phyloP scores from a whole-genome alignment of 1,140 invertebrate species.

The Drosophila miranda region DNA sequence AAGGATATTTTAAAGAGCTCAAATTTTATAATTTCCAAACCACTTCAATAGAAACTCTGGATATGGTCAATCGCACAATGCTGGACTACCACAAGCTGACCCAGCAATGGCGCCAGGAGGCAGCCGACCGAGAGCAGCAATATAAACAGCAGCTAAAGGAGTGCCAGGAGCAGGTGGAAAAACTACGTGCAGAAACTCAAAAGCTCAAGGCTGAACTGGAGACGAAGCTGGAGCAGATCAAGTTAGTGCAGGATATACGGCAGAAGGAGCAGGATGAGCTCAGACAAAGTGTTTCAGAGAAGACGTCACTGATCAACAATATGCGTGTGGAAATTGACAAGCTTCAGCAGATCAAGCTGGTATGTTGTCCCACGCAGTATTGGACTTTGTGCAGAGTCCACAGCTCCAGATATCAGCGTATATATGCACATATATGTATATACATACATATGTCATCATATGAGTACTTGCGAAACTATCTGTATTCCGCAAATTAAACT shows the following conservation, averaged over 20 bases:
- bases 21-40: background rate
- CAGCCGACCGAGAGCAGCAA: conserved; percentile 72
- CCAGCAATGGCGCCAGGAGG: conserved; percentile 85
- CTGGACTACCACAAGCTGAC: conserved; percentile 86
- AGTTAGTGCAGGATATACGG: conserved; percentile 45
- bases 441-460: conserved; percentile 9
- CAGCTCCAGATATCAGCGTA: background rate
- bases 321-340: conserved; percentile 77
- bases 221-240: conserved; percentile 48
- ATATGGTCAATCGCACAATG: conserved; percentile 87
- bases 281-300: conserved; percentile 60
- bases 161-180: conserved; percentile 52
- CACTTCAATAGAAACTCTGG: conserved; percentile 83
- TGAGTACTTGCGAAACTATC: background rate
- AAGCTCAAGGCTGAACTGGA: conserved; percentile 52
- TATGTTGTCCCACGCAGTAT: conserved; percentile 22
- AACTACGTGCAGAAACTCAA: conserved; percentile 58
- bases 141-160: conserved; percentile 48
- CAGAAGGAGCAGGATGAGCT: conserved; percentile 68
- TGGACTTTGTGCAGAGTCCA: background rate
- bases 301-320: conserved; percentile 66
- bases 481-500: no score
- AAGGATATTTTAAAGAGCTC: background rate
- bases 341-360: conserved; percentile 64
- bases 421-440: no score